Conservation (phyloP, 1,140 invertebrate species). For the Lepidurus packardi region DNA sequence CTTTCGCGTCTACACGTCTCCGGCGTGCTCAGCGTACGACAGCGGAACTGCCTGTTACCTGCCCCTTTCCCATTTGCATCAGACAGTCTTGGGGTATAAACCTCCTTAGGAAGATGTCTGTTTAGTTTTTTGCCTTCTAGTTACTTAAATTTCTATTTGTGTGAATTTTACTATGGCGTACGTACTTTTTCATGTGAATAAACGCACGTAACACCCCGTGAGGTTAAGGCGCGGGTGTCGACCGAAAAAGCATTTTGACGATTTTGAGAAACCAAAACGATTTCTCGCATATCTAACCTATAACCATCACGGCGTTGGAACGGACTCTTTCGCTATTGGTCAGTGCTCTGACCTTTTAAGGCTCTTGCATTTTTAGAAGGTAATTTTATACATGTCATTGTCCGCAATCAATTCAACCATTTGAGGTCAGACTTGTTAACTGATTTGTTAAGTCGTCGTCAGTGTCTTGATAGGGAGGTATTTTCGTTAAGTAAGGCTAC, state of each 20-base stretch:
- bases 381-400: too few species aligned
- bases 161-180: neutral
- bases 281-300: neutral
- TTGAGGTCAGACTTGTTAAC: too few species aligned
- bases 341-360: too few species aligned
- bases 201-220: neutral
- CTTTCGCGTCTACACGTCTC: neutral
- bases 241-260: neutral
- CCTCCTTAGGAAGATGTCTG: neutral
- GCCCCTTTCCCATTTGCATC: neutral
- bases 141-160: neutral
- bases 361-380: too few species aligned
- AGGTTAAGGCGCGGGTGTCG: neutral
- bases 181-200: neutral
- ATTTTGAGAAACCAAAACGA: neutral
- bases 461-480: too few species aligned
- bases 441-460: too few species aligned
- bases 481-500: too few species aligned
- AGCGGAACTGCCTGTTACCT: neutral
- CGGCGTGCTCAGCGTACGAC: neutral
- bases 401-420: too few species aligned
- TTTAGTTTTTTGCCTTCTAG: neutral
- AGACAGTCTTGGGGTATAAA: conserved; percentile 3
- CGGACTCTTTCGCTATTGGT: neutral
- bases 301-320: neutral